phyloP scores from a whole-genome alignment of 2,113 vertebrate genomes.

The Ochotona curzoniae region DNA sequence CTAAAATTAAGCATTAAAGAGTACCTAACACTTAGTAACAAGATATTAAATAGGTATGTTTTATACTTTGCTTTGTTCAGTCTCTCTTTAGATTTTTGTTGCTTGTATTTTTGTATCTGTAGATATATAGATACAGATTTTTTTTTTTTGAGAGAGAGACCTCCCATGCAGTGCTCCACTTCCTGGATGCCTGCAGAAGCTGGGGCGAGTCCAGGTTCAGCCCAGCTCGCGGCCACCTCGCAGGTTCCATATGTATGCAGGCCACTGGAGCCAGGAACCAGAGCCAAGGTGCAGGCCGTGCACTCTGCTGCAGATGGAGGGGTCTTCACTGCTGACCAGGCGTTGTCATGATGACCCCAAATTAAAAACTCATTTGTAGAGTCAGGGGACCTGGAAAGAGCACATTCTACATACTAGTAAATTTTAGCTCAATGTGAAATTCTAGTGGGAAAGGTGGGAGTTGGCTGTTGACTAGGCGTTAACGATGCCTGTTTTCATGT shows the following conservation, averaged over 20 bases:
- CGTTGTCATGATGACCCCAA: background rate
- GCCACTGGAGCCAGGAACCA: too few relatives aligned
- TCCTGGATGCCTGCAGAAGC: too few relatives aligned
- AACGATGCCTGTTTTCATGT: conserved; percentile 25
- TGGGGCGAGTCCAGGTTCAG: too few relatives aligned
- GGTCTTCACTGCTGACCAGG: too few relatives aligned
- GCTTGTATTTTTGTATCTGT: background rate
- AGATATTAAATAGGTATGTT: background rate
- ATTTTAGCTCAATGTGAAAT: background rate
- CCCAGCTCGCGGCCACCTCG: too few relatives aligned
- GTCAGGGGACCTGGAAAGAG: background rate
- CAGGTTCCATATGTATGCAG: too few relatives aligned
- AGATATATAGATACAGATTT: too few relatives aligned
- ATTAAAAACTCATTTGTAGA: background rate
- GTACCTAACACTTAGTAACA: background rate
- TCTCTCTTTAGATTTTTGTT: background rate
- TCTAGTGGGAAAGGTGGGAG: background rate
- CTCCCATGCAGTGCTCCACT: too few relatives aligned
- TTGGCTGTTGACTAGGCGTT: background rate
- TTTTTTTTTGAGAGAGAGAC: too few relatives aligned
- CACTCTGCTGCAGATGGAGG: too few relatives aligned
- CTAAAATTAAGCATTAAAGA: conserved; percentile 5
- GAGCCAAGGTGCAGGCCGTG: too few relatives aligned
- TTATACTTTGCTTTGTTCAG: background rate
- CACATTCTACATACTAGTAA: background rate